Percentiles rank a stretch among this genome's conserved stretches.
Conservation (phyloP, 1,140 invertebrate genomes). For the Druon quercuslanigerum region DNA sequence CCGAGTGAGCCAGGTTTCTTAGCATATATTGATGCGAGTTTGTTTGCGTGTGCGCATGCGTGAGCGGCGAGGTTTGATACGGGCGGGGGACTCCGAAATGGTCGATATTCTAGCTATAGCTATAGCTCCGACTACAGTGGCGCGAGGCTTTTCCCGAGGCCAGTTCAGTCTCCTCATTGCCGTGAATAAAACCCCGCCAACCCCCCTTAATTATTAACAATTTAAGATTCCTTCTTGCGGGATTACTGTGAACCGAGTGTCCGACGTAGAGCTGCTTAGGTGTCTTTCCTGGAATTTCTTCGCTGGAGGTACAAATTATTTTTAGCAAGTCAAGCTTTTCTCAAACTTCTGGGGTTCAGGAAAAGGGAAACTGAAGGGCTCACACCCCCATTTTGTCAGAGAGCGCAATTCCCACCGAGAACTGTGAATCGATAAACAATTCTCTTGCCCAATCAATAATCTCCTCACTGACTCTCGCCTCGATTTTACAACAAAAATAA, state of each 20-base stretch:
- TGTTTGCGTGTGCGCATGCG: constrained; percentile 58
- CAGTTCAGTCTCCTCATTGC: constrained; percentile 56
- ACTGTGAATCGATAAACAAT: constrained; percentile 18
- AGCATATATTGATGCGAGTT: constrained; percentile 60
- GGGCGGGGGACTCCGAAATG: constrained; percentile 61
- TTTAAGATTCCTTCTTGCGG: constrained; percentile 14
- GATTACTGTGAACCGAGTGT: constrained; percentile 22
- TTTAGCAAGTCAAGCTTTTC: background rate
- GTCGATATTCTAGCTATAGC: constrained; percentile 72
- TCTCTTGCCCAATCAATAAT: background rate
- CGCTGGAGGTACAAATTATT: constrained; percentile 35
- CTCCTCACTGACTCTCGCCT: background rate
- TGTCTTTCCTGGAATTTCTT: constrained; percentile 36
- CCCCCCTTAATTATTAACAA: constrained; percentile 3
- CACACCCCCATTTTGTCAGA: constrained; percentile 7
- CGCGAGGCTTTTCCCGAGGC: constrained; percentile 63
- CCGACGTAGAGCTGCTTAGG: constrained; percentile 14
- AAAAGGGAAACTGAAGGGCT: constrained; percentile 27
- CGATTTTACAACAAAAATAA: too few species aligned
- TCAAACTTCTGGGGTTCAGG: background rate
- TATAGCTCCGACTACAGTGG: constrained; percentile 66
- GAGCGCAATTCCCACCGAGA: background rate
- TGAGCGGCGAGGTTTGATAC: constrained; percentile 45
- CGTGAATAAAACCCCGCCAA: constrained; percentile 41
- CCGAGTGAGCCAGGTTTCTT: constrained; percentile 24